Evolutionary conservation across 2,113 vertebrate genomes (phyloP), one percentile per base, ranked within the genome.

Genomic region (Marmota flaviventris): DNA sequence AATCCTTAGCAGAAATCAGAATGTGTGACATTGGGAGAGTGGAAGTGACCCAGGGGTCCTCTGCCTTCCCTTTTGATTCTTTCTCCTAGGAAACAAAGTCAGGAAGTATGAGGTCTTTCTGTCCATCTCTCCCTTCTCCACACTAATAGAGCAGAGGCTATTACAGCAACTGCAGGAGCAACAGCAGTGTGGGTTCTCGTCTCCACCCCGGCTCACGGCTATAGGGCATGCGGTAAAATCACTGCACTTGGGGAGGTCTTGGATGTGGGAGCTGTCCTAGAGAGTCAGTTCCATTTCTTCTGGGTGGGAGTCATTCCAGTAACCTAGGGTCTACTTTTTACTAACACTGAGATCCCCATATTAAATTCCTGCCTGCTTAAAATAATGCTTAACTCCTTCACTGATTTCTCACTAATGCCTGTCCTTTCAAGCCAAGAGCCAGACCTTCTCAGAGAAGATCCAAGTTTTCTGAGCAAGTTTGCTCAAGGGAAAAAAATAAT

Each of bases 361-460:
- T 77, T 94, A 92, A 95, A 61, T 34, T 37, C 61, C 84, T 76
- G 88, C 39, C 51, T 77, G 29, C 61, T 73, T 39, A 82, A 86
- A 67, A 88, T 8, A 70, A 25, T 34, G 45, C 58, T 81, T 76
- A 32, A n/a, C 82, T 93, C 85, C 84, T 48, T 88, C 84, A 42
- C 45, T 32, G 13, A 79, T 25, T 12, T 24, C n/a, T 91, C 8
- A 25, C 11, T 81, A 39, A 72, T 32, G 18, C 24, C 42, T 51
- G 2, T 58, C 58, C 27, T 85, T 85, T 89, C 58, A 77, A 83
- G n/a, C 45, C 85, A 84, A 85, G 29, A 56, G 11, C 34, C 79
- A 85, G 32, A 63, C 65, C 63, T 9, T 76, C 34, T 91, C 22
- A 75, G 48, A 91, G 42, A 82, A 51, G 75, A 93, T 6, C 65